phyloP scores from a whole-genome alignment of 2,888 invertebrate genomes.

The Phasia obesa region DNA sequence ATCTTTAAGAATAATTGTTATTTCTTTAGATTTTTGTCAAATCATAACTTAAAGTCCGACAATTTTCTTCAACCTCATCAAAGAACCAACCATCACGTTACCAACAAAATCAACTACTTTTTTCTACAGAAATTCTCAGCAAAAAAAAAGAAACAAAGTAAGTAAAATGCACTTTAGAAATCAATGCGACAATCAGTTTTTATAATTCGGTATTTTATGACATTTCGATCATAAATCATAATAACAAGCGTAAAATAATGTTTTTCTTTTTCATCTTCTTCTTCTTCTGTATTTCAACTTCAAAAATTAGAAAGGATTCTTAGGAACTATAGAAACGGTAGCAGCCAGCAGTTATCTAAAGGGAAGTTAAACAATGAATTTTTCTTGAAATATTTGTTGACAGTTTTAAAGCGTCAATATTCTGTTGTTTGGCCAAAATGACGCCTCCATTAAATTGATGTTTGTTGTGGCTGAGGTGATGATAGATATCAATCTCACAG shows the following conservation, averaged over 20 bases:
- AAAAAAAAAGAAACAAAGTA: slow-evolving; percentile 33
- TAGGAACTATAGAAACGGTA: slow-evolving; percentile 42
- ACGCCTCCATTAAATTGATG: slow-evolving; percentile 67
- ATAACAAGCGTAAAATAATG: slow-evolving; percentile 66
- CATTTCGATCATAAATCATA: slow-evolving; percentile 68
- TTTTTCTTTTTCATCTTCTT: too few relatives aligned
- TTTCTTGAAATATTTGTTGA: slow-evolving; percentile 50
- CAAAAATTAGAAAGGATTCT: slow-evolving; percentile 40
- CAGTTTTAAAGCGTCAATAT: slow-evolving; percentile 62
- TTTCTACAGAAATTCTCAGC: slow-evolving; percentile 26
- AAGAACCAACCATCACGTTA: background rate
- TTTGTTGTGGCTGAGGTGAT: slow-evolving; percentile 56
- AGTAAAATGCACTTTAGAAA: slow-evolving; percentile 35
- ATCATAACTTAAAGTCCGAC: slow-evolving; percentile 58
- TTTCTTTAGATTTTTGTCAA: slow-evolving; percentile 63
- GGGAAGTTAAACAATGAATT: slow-evolving; percentile 42
- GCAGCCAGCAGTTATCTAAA: background rate
- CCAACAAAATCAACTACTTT: slow-evolving; percentile 13
- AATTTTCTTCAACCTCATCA: background rate
- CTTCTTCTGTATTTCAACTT: background rate
- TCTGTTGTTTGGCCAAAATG: slow-evolving; percentile 62
- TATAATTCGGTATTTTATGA: slow-evolving; percentile 51
- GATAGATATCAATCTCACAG: slow-evolving; percentile 49
- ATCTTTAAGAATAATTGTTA: slow-evolving; percentile 69
- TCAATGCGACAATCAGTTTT: slow-evolving; percentile 64